Evolutionary conservation across 2,888 invertebrate species (phyloP).

Genomic region (Lithophane semibrunnea): DNA sequence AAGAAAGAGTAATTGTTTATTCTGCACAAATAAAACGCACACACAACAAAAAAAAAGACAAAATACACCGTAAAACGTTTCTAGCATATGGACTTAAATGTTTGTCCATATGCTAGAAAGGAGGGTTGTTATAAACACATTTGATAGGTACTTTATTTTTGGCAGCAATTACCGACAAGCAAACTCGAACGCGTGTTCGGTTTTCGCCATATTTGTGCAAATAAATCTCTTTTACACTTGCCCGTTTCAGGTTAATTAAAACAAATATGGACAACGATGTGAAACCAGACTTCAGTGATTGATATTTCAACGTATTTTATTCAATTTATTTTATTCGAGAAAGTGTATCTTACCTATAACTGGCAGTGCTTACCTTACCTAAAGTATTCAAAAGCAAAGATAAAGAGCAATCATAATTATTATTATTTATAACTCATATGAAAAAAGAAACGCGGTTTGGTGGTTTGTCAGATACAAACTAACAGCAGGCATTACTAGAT

Average conservation of each 20-base stretch:
- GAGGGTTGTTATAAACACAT: too few species aligned
- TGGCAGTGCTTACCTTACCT: not conserved
- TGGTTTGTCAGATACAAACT: too few species aligned
- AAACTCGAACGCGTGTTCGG: not conserved
- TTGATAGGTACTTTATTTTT: constrained; percentile 2
- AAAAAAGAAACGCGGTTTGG: too few species aligned
- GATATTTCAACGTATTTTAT: not conserved
- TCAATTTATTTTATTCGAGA: not conserved
- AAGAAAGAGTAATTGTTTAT: too few species aligned
- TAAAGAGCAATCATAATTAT: not conserved
- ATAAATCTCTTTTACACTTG: constrained; percentile 12
- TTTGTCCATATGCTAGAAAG: too few species aligned
- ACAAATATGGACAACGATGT: constrained; percentile 24
- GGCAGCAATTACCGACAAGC: not conserved
- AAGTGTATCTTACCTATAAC: not conserved
- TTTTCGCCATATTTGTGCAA: constrained; percentile 3
- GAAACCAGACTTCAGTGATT: constrained; percentile 5
- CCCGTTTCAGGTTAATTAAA: constrained; percentile 30
- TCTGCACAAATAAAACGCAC: too few species aligned
- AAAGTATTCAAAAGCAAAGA: not conserved
- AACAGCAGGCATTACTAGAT: not conserved
- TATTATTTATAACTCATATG: not conserved
- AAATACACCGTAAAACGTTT: not conserved
- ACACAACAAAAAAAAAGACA: too few species aligned
- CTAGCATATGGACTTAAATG: too few species aligned